These are phyloP conservation scores for Orthonychiurus folsomi DNA, from an alignment of 2,888 invertebrate species.

Conservation along the genomic window DNA sequence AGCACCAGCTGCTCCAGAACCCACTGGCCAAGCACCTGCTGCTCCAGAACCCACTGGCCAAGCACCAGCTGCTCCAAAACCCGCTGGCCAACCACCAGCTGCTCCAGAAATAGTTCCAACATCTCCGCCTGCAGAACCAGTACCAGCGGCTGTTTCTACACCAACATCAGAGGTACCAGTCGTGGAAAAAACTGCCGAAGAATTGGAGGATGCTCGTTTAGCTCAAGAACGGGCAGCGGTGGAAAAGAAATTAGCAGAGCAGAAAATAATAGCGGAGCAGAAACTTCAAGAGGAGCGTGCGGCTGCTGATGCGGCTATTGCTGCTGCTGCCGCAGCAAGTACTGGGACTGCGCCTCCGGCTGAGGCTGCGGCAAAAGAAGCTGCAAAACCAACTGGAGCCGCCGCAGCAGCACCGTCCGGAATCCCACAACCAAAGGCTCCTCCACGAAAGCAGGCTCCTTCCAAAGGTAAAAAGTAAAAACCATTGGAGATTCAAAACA, in stretches of 20 bases:
- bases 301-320: conserved; percentile 28
- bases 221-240: conserved; percentile 32
- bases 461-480: conserved; percentile 36
- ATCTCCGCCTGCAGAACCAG: conserved; percentile 17
- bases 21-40: conserved; percentile 8
- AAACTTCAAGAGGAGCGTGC: conserved; percentile 34
- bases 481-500: background rate
- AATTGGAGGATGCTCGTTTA: conserved; percentile 27
- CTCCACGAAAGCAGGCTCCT: conserved; percentile 34
- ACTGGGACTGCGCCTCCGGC: conserved; percentile 11
- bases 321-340: conserved; percentile 15
- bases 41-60: conserved; percentile 1
- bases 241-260: conserved; percentile 38
- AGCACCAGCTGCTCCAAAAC: conserved; percentile 15
- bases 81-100: conserved; percentile 15
- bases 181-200: conserved; percentile 16
- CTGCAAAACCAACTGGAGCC: conserved; percentile 42
- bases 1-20: conserved; percentile 14
- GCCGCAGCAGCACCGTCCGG: conserved; percentile 42
- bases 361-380: conserved; percentile 23
- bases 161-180: background rate
- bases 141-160: conserved; percentile 19
- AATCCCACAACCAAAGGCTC: conserved; percentile 48
- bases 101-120: conserved; percentile 15
- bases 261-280: conserved; percentile 35